These are phyloP conservation scores for Hoplostethus atlanticus DNA, from an alignment of 2,797 vertebrate species.

Conservation along the genomic window DNA sequence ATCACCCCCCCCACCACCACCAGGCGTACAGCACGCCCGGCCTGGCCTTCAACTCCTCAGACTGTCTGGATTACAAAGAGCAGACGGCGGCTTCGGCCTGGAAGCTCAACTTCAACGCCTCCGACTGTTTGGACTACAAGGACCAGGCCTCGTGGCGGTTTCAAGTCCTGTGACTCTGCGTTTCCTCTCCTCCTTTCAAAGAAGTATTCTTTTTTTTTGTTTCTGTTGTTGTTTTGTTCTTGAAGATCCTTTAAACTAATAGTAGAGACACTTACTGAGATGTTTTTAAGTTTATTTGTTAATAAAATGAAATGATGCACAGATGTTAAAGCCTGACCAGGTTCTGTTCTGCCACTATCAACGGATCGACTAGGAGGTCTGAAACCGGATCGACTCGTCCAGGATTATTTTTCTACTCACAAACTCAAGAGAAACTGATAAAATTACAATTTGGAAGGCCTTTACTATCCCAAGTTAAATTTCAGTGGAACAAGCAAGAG, in stretches of 20 bases:
- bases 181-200: conserved; percentile 37
- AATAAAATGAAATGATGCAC: conserved; percentile 32
- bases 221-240: conserved; percentile 53
- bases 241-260: conserved; percentile 53
- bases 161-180: conserved; percentile 92
- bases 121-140: conserved; percentile 99
- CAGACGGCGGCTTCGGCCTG: conserved; percentile 87
- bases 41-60: conserved; percentile 93
- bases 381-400: conserved; percentile 22
- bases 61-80: conserved; percentile 99
- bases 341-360: background rate
- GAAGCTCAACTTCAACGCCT: conserved; percentile 98
- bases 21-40: conserved; percentile 89
- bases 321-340: conserved; percentile 17
- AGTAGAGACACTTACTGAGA: conserved; percentile 50
- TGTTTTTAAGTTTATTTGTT: conserved; percentile 54
- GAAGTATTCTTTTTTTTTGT: conserved; percentile 33
- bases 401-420: conserved; percentile 75
- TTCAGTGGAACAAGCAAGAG: conserved; percentile 27
- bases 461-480: conserved; percentile 13
- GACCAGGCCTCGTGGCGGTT: conserved; percentile 98
- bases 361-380: conserved; percentile 10
- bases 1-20: conserved; percentile 88
- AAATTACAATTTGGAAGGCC: conserved; percentile 43
- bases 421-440: conserved; percentile 43